Base-by-base conservation (phyloP, 2,113 vertebrate genomes). In the Poeciliopsis retropinna region DNA sequence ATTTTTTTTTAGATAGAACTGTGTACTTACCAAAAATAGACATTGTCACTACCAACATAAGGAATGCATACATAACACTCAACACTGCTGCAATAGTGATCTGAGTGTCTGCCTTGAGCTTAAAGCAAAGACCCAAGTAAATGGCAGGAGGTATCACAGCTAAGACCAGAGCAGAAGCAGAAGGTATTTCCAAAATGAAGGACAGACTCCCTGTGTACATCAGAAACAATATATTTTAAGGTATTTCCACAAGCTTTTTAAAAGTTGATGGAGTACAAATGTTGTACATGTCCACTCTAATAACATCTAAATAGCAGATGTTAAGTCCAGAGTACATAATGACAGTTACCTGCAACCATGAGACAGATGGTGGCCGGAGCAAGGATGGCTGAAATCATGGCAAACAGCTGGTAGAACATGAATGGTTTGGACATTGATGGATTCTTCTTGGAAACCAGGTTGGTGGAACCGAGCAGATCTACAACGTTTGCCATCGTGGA, bases 401-500 rank as follows among this genome's bases (percentile, higher is more conserved):
- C 72, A 41, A 95, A 75, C 17, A 94, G 76, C 82, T 94, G 93
- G 80, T 95, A 95, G 17, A 95, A n/a, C 72, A 95, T 93, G 85
- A 90, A 95, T 4, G 34, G 85, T 54, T 80, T 91, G 41, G 94
- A 95, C 19, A 95, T 92, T 3, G 92, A 94, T 0, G 67, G 12
- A 80, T 95, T 95, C 60, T n/a, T 92, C 63, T 80, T 79, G 73
- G 91, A 78, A 8, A 92, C 80, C 3, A 64, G 3, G 11, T 11
- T 14, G 34, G 87, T 87, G 37, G 76, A 69, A 9, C 93, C 76
- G 6, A 94, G 83, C 25, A 95, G 83, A 62, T 94, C 92, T 1
- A 90, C 73, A 27, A 91, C 81, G 28, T 94, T 95, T 57, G 92
- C 93, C 87, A 94, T 69, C 28, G 94, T 94, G 47, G 94, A 94